Percentiles rank a stretch among this genome's conserved stretches.
These are phyloP conservation scores for Calliphora vicina DNA, from an alignment of 1,140 invertebrate species.

Conservation along the genomic window DNA sequence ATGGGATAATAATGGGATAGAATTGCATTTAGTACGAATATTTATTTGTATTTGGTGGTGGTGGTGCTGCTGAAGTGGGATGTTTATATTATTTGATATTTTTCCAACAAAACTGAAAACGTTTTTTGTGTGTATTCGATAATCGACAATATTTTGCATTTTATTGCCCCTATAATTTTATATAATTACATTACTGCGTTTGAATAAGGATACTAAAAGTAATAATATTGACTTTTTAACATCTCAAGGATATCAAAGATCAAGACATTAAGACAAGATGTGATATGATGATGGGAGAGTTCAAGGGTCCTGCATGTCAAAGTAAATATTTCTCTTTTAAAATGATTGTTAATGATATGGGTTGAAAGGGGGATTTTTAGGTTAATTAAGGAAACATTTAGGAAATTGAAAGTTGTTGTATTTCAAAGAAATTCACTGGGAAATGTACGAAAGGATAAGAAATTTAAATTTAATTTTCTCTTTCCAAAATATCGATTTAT, in stretches of 20 bases:
- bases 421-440: no score
- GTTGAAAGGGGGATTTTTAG: neutral
- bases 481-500: no score
- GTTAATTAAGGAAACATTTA: no score
- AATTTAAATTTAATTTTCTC: no score
- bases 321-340: neutral
- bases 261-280: neutral
- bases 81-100: neutral
- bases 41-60: neutral
- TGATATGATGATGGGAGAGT: neutral
- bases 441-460: no score
- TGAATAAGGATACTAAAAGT: no score
- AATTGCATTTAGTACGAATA: neutral
- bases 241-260: slow-evolving; percentile 1
- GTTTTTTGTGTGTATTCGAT: neutral
- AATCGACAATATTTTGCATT: neutral
- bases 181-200: neutral
- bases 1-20: neutral
- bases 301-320: neutral
- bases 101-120: neutral
- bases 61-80: neutral
- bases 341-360: neutral
- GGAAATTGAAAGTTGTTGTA: no score
- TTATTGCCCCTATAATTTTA: neutral
- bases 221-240: neutral